phyloP scores from a whole-genome alignment of 1,140 invertebrate genomes.

The Ceratina australensis region DNA sequence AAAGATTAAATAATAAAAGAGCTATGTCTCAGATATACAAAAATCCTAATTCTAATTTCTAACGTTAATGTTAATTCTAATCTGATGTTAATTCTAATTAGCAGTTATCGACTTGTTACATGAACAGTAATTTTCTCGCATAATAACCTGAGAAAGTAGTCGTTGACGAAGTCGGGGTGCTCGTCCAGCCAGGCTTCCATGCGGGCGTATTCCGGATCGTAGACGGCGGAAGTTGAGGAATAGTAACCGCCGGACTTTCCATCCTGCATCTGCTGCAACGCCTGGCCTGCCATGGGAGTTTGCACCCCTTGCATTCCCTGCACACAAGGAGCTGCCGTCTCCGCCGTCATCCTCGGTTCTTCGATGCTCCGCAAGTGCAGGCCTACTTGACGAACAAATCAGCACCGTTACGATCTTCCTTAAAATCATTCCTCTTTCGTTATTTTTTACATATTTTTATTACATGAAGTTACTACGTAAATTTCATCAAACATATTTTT shows the following conservation, averaged over 20 bases:
- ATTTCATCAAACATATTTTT: too few species aligned
- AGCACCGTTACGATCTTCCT: neutral
- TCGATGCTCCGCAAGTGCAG: constrained; percentile 90
- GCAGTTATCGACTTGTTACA: too few species aligned
- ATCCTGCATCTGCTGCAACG: constrained; percentile 71
- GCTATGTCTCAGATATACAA: too few species aligned
- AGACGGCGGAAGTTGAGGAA: constrained; percentile 80
- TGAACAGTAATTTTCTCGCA: neutral
- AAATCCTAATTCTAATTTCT: too few species aligned
- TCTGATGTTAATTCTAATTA: too few species aligned
- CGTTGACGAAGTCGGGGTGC: constrained; percentile 95
- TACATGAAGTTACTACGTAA: neutral
- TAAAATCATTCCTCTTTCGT: neutral
- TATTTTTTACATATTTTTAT: neutral
- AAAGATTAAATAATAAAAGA: too few species aligned
- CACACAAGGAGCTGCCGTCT: constrained; percentile 81
- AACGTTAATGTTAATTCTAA: too few species aligned
- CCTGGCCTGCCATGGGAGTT: constrained; percentile 78
- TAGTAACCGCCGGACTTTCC: constrained; percentile 66
- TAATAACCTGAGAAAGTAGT: constrained; percentile 94
- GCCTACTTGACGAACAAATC: constrained; percentile 78
- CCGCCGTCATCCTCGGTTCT: constrained; percentile 86
- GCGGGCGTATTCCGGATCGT: constrained; percentile 90
- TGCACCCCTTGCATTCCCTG: constrained; percentile 78
- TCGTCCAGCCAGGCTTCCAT: constrained; percentile 97